Base-by-base conservation (phyloP, 2,113 vertebrate species). In the Pionites leucogaster region DNA sequence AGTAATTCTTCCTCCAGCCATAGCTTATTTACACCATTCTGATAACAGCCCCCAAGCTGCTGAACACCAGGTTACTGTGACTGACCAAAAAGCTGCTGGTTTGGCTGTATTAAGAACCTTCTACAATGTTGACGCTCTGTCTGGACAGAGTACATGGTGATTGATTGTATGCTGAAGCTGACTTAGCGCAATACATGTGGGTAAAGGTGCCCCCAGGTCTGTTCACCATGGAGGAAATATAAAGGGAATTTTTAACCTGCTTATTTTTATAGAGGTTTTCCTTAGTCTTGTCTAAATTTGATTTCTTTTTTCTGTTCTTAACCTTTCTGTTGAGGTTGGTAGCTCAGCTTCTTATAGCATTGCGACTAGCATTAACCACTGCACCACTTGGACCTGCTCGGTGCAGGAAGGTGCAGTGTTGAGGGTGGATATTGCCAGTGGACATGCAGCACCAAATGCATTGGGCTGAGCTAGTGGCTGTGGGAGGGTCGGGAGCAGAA, bases 1-100 rank as follows among this genome's bases (percentile, higher is more conserved):
- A 75, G 69, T 53, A 29, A 69, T 80, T 92, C 68, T 81, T 87
- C 50, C 76, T 88, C 67, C 47, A 93, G 90, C 85, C 64, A 33
- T 92, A 68, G 88, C 31, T 93, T 57, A 55, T 92, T 65, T 88
- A 79, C 39, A 2, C 71, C 86, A 59, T 77, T 78, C 10, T 53
- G 62, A 33, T 50, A 47, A 59, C 41, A 74, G 62, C 39, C 68
- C 52, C 84, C 63, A 42, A 84, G 65, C 90, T 95, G 91, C 80
- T 86, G 92, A 82, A 59, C 65, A 67, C 83, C 86, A 90, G 46
- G 84, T 90, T 85, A 75, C 84, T 86, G 87, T 82, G 68, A 92
- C 90, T 96, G 95, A 96, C 92, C 87, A 95, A 95, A 97, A 93
- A 77, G 64, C 87, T 95, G 82, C 91, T 5, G 2, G 23, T 77